These are phyloP conservation scores for Onychomys leucogaster DNA, from an alignment of 2,797 vertebrate species.

Conservation along the genomic window DNA sequence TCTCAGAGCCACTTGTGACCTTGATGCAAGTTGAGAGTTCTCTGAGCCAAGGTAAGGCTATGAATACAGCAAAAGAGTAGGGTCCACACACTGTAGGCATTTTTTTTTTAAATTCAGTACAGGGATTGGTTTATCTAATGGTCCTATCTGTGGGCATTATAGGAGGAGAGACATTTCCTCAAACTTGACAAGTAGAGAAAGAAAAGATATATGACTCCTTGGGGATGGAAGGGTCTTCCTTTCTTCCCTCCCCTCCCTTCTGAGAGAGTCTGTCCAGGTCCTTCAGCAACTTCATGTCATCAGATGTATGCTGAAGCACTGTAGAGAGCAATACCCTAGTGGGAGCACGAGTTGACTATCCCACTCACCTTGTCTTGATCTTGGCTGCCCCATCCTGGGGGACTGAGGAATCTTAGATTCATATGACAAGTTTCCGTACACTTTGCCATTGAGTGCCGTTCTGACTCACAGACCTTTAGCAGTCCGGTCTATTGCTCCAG, in stretches of 20 bases:
- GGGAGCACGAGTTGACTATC: background rate
- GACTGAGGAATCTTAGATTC: background rate
- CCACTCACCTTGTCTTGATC: constrained; percentile 1
- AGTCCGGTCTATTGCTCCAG: background rate
- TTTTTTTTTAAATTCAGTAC: background rate
- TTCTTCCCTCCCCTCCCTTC: background rate
- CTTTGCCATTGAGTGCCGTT: background rate
- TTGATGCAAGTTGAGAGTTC: constrained; percentile 51
- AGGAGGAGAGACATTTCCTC: background rate
- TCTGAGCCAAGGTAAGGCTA: constrained; percentile 36
- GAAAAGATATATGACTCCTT: background rate
- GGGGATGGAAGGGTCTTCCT: background rate
- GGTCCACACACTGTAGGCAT: background rate
- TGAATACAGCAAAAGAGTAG: background rate
- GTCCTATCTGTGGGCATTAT: background rate
- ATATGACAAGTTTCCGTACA: background rate
- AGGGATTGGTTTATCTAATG: background rate
- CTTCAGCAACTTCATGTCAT: background rate
- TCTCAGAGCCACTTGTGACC: constrained; percentile 37
- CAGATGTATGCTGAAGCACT: background rate
- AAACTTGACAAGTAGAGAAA: background rate
- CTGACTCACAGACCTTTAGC: background rate
- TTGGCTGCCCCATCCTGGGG: constrained; percentile 11
- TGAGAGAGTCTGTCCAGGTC: background rate
- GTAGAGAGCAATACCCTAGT: no score